These are phyloP conservation scores for Sphenodon punctatus DNA, from an alignment of 2,797 vertebrate genomes.

Conservation along the genomic window DNA sequence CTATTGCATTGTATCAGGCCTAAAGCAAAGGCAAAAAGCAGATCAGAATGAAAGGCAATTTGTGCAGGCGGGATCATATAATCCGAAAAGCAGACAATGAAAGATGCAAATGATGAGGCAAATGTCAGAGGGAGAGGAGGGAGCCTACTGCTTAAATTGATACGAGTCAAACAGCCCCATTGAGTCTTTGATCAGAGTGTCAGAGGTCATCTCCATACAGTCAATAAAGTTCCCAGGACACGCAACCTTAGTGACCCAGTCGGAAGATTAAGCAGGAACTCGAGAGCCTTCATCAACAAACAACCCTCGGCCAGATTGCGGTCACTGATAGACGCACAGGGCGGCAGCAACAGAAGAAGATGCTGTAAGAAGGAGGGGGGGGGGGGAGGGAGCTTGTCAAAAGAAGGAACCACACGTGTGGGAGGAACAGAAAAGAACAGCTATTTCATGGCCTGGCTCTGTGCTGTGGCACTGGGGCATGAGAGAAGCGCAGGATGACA, in stretches of 20 bases:
- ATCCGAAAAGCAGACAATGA: background rate
- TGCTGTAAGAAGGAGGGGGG: slow-evolving; percentile 3
- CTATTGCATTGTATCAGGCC: background rate
- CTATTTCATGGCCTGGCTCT: background rate
- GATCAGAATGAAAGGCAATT: slow-evolving; percentile 2
- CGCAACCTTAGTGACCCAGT: slow-evolving; percentile 54
- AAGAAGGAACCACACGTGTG: background rate
- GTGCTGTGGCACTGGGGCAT: background rate
- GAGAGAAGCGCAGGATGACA: background rate
- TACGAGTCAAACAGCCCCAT: slow-evolving; percentile 34
- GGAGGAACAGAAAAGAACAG: background rate
- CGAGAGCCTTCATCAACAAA: slow-evolving; percentile 53
- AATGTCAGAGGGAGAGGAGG: slow-evolving; percentile 29
- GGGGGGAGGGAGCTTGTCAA: background rate
- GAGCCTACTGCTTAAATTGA: slow-evolving; percentile 59
- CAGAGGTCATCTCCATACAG: slow-evolving; percentile 64
- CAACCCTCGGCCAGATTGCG: slow-evolving; percentile 36
- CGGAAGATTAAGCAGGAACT: slow-evolving; percentile 50
- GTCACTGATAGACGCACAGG: slow-evolving; percentile 29
- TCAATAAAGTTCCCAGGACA: slow-evolving; percentile 59
- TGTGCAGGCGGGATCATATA: background rate
- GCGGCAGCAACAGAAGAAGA: no score
- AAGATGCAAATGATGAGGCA: background rate
- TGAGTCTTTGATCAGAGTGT: slow-evolving; percentile 58
- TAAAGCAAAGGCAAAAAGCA: background rate